phyloP scores from a whole-genome alignment of 2,797 vertebrate genomes.

The Podarcis siculus region DNA sequence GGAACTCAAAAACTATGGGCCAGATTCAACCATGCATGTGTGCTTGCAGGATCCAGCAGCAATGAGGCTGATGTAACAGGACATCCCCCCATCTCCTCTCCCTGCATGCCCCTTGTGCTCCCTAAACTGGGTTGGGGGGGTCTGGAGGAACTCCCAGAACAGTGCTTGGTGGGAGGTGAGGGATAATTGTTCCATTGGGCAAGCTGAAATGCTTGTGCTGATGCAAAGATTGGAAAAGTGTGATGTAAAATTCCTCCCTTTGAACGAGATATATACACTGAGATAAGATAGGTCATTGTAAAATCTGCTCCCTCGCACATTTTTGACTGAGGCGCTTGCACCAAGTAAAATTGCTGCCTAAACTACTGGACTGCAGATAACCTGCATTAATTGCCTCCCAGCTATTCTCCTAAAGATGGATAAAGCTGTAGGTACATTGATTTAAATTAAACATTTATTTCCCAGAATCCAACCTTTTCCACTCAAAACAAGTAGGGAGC shows the following conservation, averaged over 20 bases:
- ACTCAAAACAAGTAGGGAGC: background rate
- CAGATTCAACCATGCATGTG: too few relatives aligned
- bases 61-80: too few relatives aligned
- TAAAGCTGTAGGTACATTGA: background rate
- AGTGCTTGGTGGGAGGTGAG: too few relatives aligned
- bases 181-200: too few relatives aligned
- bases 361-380: background rate
- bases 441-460: constrained; percentile 31
- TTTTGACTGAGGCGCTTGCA: background rate
- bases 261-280: background rate
- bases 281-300: background rate
- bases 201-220: too few relatives aligned
- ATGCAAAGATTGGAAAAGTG: too few relatives aligned
- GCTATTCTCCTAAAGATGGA: constrained; percentile 5
- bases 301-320: background rate
- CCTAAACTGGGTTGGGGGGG: too few relatives aligned
- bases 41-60: too few relatives aligned
- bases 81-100: too few relatives aligned
- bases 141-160: too few relatives aligned
- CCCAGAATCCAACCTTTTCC: background rate
- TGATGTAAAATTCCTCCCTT: background rate
- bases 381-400: constrained; percentile 5
- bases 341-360: background rate
- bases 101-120: too few relatives aligned
- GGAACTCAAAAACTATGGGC: too few relatives aligned